These are phyloP conservation scores for Rhynchotus rufescens DNA, from an alignment of 2,797 vertebrate species.

Conservation along the genomic window DNA sequence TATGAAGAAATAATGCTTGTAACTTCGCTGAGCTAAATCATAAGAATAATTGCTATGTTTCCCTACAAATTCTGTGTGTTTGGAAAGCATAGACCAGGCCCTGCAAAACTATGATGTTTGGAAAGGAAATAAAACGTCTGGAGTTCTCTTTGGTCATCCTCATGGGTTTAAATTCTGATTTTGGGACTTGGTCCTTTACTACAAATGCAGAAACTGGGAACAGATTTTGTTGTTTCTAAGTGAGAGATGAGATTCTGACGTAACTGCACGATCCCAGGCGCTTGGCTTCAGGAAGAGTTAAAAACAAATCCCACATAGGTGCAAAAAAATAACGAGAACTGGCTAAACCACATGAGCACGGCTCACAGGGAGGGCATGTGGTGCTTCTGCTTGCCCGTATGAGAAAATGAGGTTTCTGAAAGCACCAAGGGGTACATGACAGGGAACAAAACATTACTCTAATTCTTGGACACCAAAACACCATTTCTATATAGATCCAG, in stretches of 20 bases:
- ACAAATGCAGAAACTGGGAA: not conserved
- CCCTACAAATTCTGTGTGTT: not conserved
- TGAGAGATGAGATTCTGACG: not conserved
- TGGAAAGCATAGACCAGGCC: not conserved
- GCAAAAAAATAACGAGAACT: not conserved
- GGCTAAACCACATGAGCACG: not conserved
- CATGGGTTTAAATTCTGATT: not conserved
- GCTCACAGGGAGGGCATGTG: not conserved
- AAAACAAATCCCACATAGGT: not conserved
- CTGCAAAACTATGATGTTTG: not conserved
- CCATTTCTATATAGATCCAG: not conserved
- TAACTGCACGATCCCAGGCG: not conserved
- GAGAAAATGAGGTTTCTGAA: slow-evolving; percentile 2
- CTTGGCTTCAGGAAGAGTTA: not conserved
- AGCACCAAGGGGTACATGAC: not conserved
- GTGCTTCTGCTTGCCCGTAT: not conserved
- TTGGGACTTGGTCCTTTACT: not conserved
- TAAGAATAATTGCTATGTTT: not conserved
- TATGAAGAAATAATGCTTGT: not conserved
- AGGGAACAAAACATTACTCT: not conserved
- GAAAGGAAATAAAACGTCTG: not conserved
- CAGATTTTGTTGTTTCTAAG: not conserved
- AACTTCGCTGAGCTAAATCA: not conserved
- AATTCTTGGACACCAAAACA: not conserved
- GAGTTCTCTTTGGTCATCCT: not conserved